phyloP scores from a whole-genome alignment of 2,888 invertebrate species.

The Spodoptera picta region DNA sequence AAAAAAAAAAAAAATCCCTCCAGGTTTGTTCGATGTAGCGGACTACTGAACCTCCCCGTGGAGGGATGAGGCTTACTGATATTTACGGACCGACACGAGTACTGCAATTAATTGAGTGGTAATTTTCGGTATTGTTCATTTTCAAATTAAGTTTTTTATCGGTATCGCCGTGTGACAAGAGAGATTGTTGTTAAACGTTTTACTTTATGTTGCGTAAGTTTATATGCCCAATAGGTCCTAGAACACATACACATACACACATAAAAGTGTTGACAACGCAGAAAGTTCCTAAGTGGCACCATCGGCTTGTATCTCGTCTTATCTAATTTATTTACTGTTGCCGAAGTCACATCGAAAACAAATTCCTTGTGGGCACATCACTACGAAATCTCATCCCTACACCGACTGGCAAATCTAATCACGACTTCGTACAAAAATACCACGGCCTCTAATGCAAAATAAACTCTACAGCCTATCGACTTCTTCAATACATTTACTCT shows the following conservation, averaged over 20 bases:
- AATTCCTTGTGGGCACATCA: slow-evolving; percentile 59
- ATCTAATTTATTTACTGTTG: slow-evolving; percentile 84
- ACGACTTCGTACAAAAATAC: slow-evolving; percentile 11
- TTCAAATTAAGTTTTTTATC: slow-evolving; percentile 2
- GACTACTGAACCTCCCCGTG: slow-evolving; percentile 8
- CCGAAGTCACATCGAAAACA: slow-evolving; percentile 74
- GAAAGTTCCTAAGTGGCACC: slow-evolving; percentile 78
- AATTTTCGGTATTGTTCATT: slow-evolving; percentile 2
- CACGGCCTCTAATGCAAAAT: slow-evolving; percentile 15
- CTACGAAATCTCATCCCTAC: slow-evolving; percentile 24
- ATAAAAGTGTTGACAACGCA: slow-evolving; percentile 78
- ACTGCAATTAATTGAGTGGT: slow-evolving; percentile 12
- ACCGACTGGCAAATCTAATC: slow-evolving; percentile 28
- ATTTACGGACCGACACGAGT: slow-evolving; percentile 24
- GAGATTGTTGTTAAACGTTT: neutral
- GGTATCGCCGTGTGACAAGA: neutral
- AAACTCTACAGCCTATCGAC: slow-evolving; percentile 21
- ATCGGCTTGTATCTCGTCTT: slow-evolving; percentile 75
- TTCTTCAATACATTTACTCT: slow-evolving; percentile 46
- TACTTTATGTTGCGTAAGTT: slow-evolving; percentile 5
- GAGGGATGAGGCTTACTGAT: slow-evolving; percentile 15
- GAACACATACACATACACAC: slow-evolving; percentile 45
- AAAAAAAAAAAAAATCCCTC: no score
- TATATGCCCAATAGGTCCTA: slow-evolving; percentile 64
- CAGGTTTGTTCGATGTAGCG: slow-evolving; percentile 15